Evolutionary conservation across 2,888 invertebrate species (phyloP), one percentile per base, ranked within the genome.

Genomic region (Drosophila leonis): DNA sequence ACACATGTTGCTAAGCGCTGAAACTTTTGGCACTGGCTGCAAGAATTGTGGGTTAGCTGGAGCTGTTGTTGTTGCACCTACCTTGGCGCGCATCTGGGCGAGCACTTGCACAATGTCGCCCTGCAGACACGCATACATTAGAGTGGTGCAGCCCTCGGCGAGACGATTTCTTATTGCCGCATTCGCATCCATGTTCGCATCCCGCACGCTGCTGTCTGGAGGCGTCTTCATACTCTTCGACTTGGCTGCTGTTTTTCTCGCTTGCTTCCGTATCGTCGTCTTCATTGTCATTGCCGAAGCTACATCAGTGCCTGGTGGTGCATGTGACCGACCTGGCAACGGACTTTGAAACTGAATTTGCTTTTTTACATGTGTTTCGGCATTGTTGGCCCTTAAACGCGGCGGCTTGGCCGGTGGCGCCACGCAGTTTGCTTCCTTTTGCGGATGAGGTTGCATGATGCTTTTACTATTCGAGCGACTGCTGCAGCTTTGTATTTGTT

Each of bases 61-160:
- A 60, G 35, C 18, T 27, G 46, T 4, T 12, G 49, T 51, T 49
- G 31, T 55, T 57, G 33, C 68, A 75, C 90, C 79, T 94, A 97
- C 97, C 95, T 97, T 96, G 91, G 95, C 95, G 90, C 95, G 95
- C 84, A 98, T 94, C 83, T 96, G 95, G 84, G 95, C 95, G 82
- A 96, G 94, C 79, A 97, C 97, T 81, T 95, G 95, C 78, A 95
- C 95, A 92, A 96, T 96, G 94, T 97, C 95, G 59, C 96, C 97
- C 92, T 97, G 97, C 93, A 98, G 98, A 92, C 97, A 97, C 89
- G 97, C 97, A 94, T 97, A 97, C 97, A 98, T 98, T 91, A 98
- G 95, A 85, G 96, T 95, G 78, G 97, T 96, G 93, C 97, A 97
- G 90, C 97, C 97, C 90, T 94, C 94, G 81, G 94, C 94, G 84